Evolutionary conservation across 1,140 invertebrate genomes (phyloP).

Genomic region (Dufourea novaeangliae): DNA sequence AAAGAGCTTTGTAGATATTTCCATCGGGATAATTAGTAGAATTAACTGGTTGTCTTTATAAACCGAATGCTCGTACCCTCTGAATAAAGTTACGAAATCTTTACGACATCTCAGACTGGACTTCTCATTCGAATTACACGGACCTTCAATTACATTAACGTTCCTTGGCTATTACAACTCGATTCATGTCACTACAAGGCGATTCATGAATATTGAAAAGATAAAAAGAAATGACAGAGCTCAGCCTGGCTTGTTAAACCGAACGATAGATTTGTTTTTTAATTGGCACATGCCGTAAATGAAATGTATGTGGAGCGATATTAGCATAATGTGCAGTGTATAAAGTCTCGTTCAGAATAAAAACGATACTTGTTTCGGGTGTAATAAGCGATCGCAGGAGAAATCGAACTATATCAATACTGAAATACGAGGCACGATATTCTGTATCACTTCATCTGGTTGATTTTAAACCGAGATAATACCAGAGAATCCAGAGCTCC

Average conservation of each 20-base stretch:
- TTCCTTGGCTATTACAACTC: background rate
- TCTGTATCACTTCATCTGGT: conserved; percentile 33
- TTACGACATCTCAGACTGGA: background rate
- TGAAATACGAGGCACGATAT: background rate
- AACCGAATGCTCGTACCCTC: background rate
- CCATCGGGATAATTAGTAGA: background rate
- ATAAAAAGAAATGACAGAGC: background rate
- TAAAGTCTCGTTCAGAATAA: background rate
- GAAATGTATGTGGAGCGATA: background rate
- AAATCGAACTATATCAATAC: background rate
- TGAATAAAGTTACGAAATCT: background rate
- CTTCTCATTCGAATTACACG: background rate
- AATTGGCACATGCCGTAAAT: background rate
- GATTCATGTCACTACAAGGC: too few relatives aligned
- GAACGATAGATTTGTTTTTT: background rate
- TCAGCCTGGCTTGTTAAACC: background rate
- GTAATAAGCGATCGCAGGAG: background rate
- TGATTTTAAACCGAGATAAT: conserved; percentile 27
- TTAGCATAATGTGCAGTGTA: background rate
- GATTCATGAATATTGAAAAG: background rate
- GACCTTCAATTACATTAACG: background rate
- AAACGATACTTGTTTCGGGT: background rate
- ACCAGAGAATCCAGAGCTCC: conserved; percentile 10
- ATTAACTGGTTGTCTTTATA: background rate
- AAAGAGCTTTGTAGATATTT: background rate